These are phyloP conservation scores for Epinephelus cyanopodus DNA, from an alignment of 2,113 vertebrate species.

Conservation along the genomic window DNA sequence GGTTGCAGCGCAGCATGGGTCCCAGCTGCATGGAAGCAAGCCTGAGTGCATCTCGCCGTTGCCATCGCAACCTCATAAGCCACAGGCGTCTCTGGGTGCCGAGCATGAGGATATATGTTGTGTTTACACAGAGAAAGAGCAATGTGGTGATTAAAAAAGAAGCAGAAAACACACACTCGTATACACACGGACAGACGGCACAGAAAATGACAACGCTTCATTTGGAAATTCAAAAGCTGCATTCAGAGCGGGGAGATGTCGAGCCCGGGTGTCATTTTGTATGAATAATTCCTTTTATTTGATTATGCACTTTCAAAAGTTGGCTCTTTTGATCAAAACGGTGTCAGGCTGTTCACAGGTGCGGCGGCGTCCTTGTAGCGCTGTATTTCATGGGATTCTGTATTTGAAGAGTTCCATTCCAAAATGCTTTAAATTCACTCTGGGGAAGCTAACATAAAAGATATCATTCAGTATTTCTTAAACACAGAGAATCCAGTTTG, in stretches of 20 bases:
- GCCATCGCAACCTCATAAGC: slow-evolving; percentile 70
- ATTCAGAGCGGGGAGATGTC: slow-evolving; percentile 49
- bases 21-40: slow-evolving; percentile 72
- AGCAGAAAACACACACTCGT: not conserved
- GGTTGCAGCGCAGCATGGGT: slow-evolving; percentile 57
- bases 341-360: slow-evolving; percentile 69
- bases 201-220: slow-evolving; percentile 65
- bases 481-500: not conserved
- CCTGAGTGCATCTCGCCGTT: slow-evolving; percentile 66
- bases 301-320: slow-evolving; percentile 75
- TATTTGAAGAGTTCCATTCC: slow-evolving; percentile 59
- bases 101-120: slow-evolving; percentile 56
- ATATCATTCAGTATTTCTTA: slow-evolving; percentile 8
- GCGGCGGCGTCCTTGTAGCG: slow-evolving; percentile 45
- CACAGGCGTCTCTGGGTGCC: slow-evolving; percentile 48
- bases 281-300: slow-evolving; percentile 83
- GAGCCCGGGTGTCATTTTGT: slow-evolving; percentile 65
- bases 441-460: slow-evolving; percentile 18
- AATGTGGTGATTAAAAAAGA: slow-evolving; percentile 53
- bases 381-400: slow-evolving; percentile 38
- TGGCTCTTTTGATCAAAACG: slow-evolving; percentile 72
- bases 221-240: slow-evolving; percentile 71
- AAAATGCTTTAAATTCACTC: slow-evolving; percentile 60
- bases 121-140: slow-evolving; percentile 56
- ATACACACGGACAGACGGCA: slow-evolving; percentile 2